phyloP scores from a whole-genome alignment of 2,797 vertebrate genomes.

The Morus bassanus region DNA sequence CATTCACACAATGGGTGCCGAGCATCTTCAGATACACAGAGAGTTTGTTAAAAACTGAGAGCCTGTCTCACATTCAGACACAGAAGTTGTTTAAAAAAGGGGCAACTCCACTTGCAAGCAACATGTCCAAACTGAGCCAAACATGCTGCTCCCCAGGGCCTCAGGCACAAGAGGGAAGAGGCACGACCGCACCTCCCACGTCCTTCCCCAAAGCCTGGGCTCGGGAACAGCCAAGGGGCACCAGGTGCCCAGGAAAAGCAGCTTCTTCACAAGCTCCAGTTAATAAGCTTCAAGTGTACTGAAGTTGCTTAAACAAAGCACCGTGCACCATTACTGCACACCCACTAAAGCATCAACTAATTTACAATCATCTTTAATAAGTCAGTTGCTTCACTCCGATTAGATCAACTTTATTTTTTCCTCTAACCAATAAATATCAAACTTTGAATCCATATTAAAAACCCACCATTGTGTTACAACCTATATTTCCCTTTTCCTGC shows the following conservation, averaged over 20 bases:
- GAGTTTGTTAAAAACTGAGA: background rate
- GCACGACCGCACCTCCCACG: background rate
- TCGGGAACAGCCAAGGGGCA: background rate
- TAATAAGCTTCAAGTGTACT: background rate
- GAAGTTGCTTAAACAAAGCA: background rate
- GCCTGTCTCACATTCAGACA: background rate
- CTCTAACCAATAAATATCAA: background rate
- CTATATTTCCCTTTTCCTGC: background rate
- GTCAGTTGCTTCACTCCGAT: background rate
- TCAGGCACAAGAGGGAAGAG: background rate
- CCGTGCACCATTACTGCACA: background rate
- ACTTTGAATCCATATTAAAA: background rate
- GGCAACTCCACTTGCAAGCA: background rate
- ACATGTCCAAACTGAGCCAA: rapidly evolving
- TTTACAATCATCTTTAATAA: background rate
- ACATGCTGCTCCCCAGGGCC: background rate
- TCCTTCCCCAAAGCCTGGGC: background rate
- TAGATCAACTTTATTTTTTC: background rate
- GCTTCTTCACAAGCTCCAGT: background rate
- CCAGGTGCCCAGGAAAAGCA: background rate
- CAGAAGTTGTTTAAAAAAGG: background rate
- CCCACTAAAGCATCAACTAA: background rate
- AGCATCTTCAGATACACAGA: background rate
- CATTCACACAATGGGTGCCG: background rate
- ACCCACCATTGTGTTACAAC: background rate